These are phyloP conservation scores for Bos taurus DNA, from an alignment of 2,113 vertebrate genomes.

Conservation along the genomic window DNA sequence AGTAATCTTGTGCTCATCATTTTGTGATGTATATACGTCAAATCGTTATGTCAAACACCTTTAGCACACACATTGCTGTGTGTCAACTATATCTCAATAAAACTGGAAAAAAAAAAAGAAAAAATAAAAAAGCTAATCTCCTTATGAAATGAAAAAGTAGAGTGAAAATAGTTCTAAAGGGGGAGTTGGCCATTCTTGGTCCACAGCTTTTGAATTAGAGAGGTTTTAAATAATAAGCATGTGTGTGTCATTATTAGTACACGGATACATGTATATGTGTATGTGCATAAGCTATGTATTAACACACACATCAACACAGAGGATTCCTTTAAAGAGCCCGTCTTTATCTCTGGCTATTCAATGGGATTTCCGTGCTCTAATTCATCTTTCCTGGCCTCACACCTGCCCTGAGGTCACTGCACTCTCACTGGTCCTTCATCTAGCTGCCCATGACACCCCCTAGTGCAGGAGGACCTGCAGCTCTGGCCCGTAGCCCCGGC, in stretches of 20 bases:
- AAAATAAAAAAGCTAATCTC: neutral
- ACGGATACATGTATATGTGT: fast-evolving
- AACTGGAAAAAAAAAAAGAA: neutral
- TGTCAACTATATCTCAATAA: neutral
- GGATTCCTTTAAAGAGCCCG: neutral
- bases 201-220: neutral
- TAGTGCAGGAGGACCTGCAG: fast-evolving
- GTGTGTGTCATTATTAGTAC: neutral
- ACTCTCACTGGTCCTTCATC: too few relatives aligned
- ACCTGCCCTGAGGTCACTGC: too few relatives aligned
- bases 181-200: neutral
- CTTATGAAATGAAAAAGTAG: neutral
- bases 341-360: too few relatives aligned
- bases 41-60: neutral
- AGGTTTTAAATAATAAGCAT: neutral
- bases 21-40: neutral
- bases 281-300: too few relatives aligned
- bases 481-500: fast-evolving
- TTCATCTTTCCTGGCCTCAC: neutral
- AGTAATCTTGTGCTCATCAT: neutral
- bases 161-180: neutral
- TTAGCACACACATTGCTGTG: neutral
- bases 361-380: fast-evolving
- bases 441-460: fast-evolving
- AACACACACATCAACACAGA: fast-evolving